Evolutionary conservation across 2,888 invertebrate genomes (phyloP).

Genomic region (Flexamia atlantica): DNA sequence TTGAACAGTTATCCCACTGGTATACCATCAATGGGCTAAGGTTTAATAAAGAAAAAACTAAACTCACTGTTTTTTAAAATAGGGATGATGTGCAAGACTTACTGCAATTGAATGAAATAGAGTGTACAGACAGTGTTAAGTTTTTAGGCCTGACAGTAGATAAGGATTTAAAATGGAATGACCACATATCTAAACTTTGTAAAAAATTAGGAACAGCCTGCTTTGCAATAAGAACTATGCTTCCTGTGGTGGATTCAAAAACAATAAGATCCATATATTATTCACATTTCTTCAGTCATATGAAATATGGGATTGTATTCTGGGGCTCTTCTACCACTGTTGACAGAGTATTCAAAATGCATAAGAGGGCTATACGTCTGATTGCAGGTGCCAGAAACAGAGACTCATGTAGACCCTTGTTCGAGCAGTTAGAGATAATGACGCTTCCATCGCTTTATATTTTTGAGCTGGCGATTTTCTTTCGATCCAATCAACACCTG

Average conservation of each 20-base stretch:
- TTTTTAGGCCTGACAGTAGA: neutral
- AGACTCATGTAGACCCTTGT: conserved; percentile 17
- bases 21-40: too few species aligned
- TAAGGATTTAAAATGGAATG: neutral
- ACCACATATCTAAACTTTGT: neutral
- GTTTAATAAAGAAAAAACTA: too few species aligned
- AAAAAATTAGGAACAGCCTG: neutral
- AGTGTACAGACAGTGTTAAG: neutral
- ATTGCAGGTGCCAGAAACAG: neutral
- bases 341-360: conserved; percentile 21
- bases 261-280: neutral
- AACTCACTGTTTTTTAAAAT: too few species aligned
- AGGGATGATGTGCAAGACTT: too few species aligned
- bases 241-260: neutral
- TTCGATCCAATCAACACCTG: neutral
- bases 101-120: too few species aligned
- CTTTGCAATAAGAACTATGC: conserved; percentile 4
- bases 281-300: neutral
- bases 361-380: conserved; percentile 1
- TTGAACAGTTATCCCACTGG: too few species aligned
- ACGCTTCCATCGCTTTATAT: neutral
- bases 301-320: conserved; percentile 11
- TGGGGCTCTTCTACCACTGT: neutral
- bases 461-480: conserved; percentile 2
- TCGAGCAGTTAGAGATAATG: neutral